Percentiles rank a stretch among this genome's conserved stretches.
phyloP scores from a whole-genome alignment of 2,797 vertebrate genomes.

The Coccyzus lansbergi region DNA sequence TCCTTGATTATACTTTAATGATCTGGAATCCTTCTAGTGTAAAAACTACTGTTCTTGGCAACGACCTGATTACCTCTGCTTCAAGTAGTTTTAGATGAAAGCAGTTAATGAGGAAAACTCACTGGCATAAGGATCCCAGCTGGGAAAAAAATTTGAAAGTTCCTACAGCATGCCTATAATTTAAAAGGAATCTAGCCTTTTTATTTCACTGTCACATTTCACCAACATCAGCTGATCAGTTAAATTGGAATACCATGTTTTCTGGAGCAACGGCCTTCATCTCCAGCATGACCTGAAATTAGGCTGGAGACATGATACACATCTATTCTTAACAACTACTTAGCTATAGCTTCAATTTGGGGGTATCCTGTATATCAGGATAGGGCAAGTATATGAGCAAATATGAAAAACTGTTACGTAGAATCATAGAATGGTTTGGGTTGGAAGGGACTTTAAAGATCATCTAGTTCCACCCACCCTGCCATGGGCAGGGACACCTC shows the following conservation, averaged over 20 bases:
- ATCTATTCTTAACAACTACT: background rate
- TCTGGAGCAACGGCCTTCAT: background rate
- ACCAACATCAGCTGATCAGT: background rate
- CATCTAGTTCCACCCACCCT: no score
- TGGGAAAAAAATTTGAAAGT: background rate
- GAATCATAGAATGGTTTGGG: no score
- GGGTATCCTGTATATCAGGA: background rate
- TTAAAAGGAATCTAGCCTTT: background rate
- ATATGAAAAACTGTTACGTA: background rate
- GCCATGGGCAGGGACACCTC: no score
- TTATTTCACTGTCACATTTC: background rate
- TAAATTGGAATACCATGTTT: background rate
- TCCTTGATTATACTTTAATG: background rate
- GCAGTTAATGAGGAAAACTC: background rate
- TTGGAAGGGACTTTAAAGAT: no score
- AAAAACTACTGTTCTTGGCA: background rate
- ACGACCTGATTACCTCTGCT: background rate
- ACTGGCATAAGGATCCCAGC: background rate
- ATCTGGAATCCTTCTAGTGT: background rate
- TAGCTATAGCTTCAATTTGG: background rate
- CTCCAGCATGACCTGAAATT: background rate
- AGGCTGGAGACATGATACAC: background rate
- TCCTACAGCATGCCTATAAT: background rate
- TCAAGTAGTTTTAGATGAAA: background rate
- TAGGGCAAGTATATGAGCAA: background rate